Percentiles rank a stretch among this genome's conserved stretches.
These are phyloP conservation scores for Pteropus rufus DNA, from an alignment of 2,797 vertebrate species.

Conservation along the genomic window DNA sequence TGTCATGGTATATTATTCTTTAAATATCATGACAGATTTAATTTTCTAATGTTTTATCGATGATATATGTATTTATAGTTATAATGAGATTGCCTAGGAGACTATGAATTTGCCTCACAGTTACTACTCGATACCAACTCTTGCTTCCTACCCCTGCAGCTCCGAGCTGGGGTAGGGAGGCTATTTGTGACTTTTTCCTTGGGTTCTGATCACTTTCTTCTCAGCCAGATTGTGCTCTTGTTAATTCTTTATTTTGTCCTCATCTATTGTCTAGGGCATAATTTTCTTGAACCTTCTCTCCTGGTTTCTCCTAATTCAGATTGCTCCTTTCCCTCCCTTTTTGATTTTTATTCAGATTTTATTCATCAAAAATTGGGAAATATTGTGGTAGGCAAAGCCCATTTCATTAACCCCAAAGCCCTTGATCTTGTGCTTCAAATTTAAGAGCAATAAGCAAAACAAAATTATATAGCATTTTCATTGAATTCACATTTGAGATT, in stretches of 20 bases:
- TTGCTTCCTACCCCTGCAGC: background rate
- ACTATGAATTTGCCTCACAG: background rate
- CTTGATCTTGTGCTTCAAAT: background rate
- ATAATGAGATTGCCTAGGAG: conserved; percentile 26
- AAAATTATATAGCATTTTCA: background rate
- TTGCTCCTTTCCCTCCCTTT: background rate
- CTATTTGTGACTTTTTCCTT: background rate
- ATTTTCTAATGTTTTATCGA: conserved; percentile 61
- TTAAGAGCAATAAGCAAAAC: background rate
- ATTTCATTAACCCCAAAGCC: background rate
- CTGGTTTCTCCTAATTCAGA: background rate
- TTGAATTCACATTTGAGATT: background rate
- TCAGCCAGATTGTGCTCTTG: background rate
- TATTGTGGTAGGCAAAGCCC: background rate
- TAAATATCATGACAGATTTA: conserved; percentile 44
- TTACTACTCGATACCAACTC: background rate
- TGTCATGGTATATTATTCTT: conserved; percentile 22
- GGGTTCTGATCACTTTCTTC: background rate
- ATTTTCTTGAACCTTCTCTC: background rate
- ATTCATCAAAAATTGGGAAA: background rate
- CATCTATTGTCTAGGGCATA: background rate
- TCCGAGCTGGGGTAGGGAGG: background rate
- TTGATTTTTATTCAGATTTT: conserved; percentile 29
- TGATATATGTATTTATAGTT: conserved; percentile 52
- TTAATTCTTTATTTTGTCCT: conserved; percentile 28